A percentile compares a stretch with the other conserved stretches of the same genome.
Evolutionary conservation across 2,888 invertebrate species (phyloP).

Genomic region (Allacma fusca): DNA sequence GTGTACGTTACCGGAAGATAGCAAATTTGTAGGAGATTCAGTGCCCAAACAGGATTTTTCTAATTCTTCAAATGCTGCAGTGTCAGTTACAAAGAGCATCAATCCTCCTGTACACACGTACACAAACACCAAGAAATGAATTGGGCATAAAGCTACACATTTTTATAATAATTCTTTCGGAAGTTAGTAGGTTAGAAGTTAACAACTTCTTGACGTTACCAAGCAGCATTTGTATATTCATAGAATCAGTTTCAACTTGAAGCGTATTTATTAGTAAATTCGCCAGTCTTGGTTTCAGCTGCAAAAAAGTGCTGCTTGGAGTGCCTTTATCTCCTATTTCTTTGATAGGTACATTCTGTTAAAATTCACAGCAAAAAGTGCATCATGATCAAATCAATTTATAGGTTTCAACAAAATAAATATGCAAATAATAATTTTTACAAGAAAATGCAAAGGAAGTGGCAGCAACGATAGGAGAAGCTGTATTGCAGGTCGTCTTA

Average conservation of each 20-base stretch:
- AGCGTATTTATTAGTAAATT: constrained; percentile 84
- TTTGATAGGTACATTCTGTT: constrained; percentile 64
- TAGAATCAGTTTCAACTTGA: constrained; percentile 83
- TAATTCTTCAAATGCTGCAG: constrained; percentile 77
- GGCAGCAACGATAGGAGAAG: constrained; percentile 89
- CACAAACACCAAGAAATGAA: no score
- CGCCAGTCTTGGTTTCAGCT: constrained; percentile 77
- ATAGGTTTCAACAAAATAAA: no score
- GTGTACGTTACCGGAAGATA: constrained; percentile 72
- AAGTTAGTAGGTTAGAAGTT: no score
- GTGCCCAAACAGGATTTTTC: constrained; percentile 68
- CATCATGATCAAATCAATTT: no score
- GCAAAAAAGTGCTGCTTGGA: constrained; percentile 69
- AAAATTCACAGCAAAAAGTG: constrained; percentile 39
- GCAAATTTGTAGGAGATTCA: constrained; percentile 70
- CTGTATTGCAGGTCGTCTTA: constrained; percentile 91
- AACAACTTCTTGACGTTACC: constrained; percentile 64
- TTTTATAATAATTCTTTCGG: neutral
- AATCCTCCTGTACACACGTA: constrained; percentile 71
- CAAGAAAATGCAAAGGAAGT: constrained; percentile 90
- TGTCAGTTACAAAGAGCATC: constrained; percentile 79
- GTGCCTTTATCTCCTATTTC: constrained; percentile 62
- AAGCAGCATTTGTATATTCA: constrained; percentile 86
- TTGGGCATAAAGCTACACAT: no score
- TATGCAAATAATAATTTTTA: constrained; percentile 59